phyloP scores from a whole-genome alignment of 2,797 vertebrate species.

The Nothura maculosa region DNA sequence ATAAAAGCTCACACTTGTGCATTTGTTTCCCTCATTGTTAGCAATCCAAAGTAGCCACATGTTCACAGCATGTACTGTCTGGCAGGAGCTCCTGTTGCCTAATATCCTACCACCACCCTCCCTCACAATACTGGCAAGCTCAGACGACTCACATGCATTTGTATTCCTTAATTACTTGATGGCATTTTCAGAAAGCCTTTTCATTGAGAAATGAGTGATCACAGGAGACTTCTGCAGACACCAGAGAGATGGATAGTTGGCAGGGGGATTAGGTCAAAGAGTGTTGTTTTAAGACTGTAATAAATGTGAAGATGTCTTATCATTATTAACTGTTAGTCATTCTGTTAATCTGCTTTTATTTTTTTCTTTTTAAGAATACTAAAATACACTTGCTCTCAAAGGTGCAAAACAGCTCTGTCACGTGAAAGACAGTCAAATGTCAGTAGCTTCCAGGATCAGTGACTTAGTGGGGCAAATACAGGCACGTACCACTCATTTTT shows the following conservation, averaged over 20 bases:
- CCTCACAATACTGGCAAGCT: constrained; percentile 31
- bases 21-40: constrained; percentile 38
- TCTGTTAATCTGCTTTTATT: neutral
- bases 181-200: constrained; percentile 63
- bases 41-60: constrained; percentile 31
- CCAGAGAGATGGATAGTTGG: neutral
- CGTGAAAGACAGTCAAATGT: neutral
- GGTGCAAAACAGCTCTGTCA: neutral
- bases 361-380: neutral
- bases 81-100: neutral
- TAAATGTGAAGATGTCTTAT: neutral
- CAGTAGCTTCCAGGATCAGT: neutral
- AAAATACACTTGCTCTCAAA: neutral
- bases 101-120: constrained; percentile 26
- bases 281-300: neutral
- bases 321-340: neutral
- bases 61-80: constrained; percentile 41
- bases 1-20: constrained; percentile 15
- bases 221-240: neutral
- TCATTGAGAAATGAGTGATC: constrained; percentile 20
- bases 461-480: neutral
- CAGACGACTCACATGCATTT: constrained; percentile 11
- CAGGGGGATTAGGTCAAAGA: constrained; percentile 5
- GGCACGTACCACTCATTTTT: neutral
- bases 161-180: constrained; percentile 52